A percentile compares a stretch with the other conserved stretches of the same genome.
Conservation (phyloP, 1,140 invertebrate species). For the Drosophila kurseongensis region DNA sequence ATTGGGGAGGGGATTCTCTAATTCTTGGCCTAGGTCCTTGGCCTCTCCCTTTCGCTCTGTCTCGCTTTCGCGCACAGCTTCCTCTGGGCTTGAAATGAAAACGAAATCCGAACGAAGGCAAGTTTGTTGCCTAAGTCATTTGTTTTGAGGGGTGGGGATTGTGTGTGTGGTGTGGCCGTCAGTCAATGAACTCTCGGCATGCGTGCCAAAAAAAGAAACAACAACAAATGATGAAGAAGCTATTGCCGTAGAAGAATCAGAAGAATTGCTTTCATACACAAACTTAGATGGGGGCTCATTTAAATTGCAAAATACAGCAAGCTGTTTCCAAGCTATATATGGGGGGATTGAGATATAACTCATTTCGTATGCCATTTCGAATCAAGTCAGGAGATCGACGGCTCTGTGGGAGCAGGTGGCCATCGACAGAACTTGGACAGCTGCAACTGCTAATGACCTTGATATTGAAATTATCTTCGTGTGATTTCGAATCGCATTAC, state of each 20-base stretch:
- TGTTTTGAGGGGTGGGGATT: constrained; percentile 46
- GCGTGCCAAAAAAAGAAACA: constrained; percentile 55
- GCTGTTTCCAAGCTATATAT: constrained; percentile 16
- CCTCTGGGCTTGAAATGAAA: constrained; percentile 65
- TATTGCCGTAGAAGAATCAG: constrained; percentile 12
- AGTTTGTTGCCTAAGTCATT: constrained; percentile 84
- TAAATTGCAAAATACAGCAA: constrained; percentile 58
- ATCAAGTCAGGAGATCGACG: constrained; percentile 47
- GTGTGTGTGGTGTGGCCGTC: constrained; percentile 7
- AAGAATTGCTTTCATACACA: constrained; percentile 30
- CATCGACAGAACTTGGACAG: constrained; percentile 28
- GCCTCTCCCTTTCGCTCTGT: constrained; percentile 11
- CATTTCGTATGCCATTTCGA: constrained; percentile 57
- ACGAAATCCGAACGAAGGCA: constrained; percentile 75
- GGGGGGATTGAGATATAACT: constrained; percentile 36
- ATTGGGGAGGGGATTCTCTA: constrained; percentile 49
- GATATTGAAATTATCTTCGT: constrained; percentile 79
- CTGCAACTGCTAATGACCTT: constrained; percentile 76
- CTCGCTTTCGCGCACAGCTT: constrained; percentile 15
- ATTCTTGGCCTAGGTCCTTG: constrained; percentile 44
- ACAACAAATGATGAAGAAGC: constrained; percentile 7
- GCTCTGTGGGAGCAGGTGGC: constrained; percentile 36
- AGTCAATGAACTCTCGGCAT: constrained; percentile 72
- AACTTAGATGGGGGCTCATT: constrained; percentile 42
- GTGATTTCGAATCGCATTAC: constrained; percentile 32